Conservation (phyloP, 2,888 invertebrate genomes). For the Papilio gigon region DNA sequence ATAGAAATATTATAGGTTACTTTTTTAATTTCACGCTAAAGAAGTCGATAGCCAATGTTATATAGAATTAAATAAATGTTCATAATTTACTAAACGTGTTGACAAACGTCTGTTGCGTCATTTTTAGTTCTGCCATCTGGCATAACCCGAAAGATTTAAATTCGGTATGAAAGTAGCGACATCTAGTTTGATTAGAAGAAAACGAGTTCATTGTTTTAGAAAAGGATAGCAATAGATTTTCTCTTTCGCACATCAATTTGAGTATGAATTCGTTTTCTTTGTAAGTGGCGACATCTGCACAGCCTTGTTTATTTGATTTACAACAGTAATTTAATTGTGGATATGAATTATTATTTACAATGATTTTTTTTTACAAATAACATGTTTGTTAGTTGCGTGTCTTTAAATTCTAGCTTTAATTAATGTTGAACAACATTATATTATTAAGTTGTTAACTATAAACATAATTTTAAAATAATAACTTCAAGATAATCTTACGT, state of each 20-base stretch:
- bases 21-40: no score
- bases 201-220: not conserved
- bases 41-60: no score
- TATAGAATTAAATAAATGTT: not conserved
- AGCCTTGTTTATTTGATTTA: not conserved
- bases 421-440: not conserved
- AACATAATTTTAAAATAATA: not conserved
- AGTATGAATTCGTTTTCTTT: not conserved
- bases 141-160: not conserved
- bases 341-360: not conserved
- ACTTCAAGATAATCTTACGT: not conserved
- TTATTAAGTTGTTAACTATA: not conserved
- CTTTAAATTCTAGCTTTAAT: no score
- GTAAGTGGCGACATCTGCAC: slow-evolving; percentile 1
- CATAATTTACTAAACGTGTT: not conserved
- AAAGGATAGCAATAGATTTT: not conserved
- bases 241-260: no score
- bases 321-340: not conserved
- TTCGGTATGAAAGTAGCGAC: not conserved
- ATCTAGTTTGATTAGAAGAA: slow-evolving; percentile 1
- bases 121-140: slow-evolving; percentile 24
- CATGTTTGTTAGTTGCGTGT: not conserved
- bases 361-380: not conserved
- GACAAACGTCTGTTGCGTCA: slow-evolving; percentile 12
- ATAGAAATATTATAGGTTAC: no score